Evolutionary conservation across 2,797 vertebrate species (phyloP), one percentile per base, ranked within the genome.

Genomic region (Rhyacichthys aspro): DNA sequence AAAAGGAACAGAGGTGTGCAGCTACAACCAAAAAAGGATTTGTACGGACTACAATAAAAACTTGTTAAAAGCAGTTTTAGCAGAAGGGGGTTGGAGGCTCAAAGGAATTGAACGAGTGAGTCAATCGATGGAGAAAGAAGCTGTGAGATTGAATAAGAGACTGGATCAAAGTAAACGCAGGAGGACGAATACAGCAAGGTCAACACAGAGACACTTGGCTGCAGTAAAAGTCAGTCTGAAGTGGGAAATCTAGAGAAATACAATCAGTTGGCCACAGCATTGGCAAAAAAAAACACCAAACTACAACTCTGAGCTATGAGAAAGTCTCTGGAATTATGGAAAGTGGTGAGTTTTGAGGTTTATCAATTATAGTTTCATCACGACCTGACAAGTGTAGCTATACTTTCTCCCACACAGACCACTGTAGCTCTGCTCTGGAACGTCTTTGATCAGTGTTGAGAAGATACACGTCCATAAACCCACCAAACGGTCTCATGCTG

Each of bases 341-440:
- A 88, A 85, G 77, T 73, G 55, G 85, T 74, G 73, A 59, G 74
- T 74, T 82, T 79, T 75, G 77, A 70, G 68, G 57, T 71, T 55
- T 65, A 86, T 88, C 68, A 84, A 72, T 86, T 84, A 85, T 59
- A 81, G 79, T 85, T 87, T 79, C 72, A 85, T 89, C 77, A 85
- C 69, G 71, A 65, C 67, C 62, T 73, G 79, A 86, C 83, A 84
- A 72, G 82, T 55, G 46, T 18, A 69, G 37, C 48, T 53, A 32
- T n/a, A 47, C 16, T 48, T 55, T 28, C 38, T 46, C 49, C 59
- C 57, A 43, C 41, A 56, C 54, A 59, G 50, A 63, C 43, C 44
- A 54, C 47, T 47, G 41, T 43, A 45, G 53, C 23, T 53, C 67
- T 64, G 49, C 55, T 48, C 43, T 32, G 55, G 12, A 38, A 59